Evolutionary conservation across 2,113 vertebrate genomes (phyloP).

Genomic region (Takifugu flavidus): DNA sequence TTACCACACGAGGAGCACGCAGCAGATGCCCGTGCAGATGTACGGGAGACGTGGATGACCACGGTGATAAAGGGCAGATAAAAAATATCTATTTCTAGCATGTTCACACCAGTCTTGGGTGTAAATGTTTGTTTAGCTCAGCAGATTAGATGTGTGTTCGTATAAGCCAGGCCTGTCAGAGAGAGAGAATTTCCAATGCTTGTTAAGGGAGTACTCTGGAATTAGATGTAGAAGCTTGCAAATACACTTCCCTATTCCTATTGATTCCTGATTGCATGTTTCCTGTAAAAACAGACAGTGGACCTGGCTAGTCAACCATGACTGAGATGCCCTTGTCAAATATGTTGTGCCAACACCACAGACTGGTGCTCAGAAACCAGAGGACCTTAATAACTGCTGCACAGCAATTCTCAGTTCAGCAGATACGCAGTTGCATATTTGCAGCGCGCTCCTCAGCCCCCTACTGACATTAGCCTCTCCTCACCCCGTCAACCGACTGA

Average conservation of each 20-base stretch:
- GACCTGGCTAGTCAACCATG: too few relatives aligned
- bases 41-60: too few relatives aligned
- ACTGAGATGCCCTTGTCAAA: too few relatives aligned
- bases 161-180: neutral
- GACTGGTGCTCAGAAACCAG: neutral
- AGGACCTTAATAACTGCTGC: slow-evolving; percentile 2
- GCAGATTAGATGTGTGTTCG: slow-evolving; percentile 11
- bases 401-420: slow-evolving; percentile 23
- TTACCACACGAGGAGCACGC: too few relatives aligned
- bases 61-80: too few relatives aligned
- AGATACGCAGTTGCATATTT: slow-evolving; percentile 27
- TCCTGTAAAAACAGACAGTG: neutral
- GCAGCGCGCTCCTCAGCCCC: slow-evolving; percentile 36
- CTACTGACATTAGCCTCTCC: slow-evolving; percentile 50
- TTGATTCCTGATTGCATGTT: slow-evolving; percentile 8
- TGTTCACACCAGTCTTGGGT: slow-evolving; percentile 5
- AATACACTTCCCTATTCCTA: neutral
- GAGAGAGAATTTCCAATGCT: neutral
- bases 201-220: slow-evolving; percentile 9
- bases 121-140: slow-evolving; percentile 4
- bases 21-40: too few relatives aligned
- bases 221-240: slow-evolving; percentile 19
- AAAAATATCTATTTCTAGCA: neutral
- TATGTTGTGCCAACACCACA: too few relatives aligned
- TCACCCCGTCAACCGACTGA: slow-evolving; percentile 57